phyloP scores from a whole-genome alignment of 2,113 vertebrate genomes.

The Eudyptes chrysolophus region DNA sequence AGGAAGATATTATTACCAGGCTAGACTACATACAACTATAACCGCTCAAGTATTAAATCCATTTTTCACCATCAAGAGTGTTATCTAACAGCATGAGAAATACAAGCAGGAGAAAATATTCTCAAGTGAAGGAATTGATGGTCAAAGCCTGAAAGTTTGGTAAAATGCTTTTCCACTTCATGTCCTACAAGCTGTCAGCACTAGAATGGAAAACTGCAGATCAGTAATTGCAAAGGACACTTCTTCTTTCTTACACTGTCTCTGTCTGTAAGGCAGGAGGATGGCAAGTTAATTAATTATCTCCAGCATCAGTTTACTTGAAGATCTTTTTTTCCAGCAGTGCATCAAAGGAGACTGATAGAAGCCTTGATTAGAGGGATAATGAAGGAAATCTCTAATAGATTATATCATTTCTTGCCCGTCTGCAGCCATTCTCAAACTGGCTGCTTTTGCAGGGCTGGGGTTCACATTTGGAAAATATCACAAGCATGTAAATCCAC shows the following conservation, averaged over 20 bases:
- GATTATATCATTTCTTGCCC: slow-evolving; percentile 68
- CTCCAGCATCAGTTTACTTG: slow-evolving; percentile 71
- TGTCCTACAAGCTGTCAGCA: slow-evolving; percentile 55
- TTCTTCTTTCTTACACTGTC: slow-evolving; percentile 45
- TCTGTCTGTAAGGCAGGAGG: slow-evolving; percentile 55
- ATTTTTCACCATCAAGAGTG: slow-evolving; percentile 30
- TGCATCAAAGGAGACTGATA: slow-evolving; percentile 69
- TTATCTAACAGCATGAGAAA: not conserved
- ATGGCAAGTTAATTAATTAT: slow-evolving; percentile 75
- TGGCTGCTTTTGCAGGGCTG: slow-evolving; percentile 15
- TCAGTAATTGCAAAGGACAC: slow-evolving; percentile 71
- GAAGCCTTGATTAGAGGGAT: slow-evolving; percentile 71
- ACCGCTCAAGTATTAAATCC: slow-evolving; percentile 26
- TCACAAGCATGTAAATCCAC: slow-evolving; percentile 59
- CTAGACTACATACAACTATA: not conserved
- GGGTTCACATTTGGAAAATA: slow-evolving; percentile 43
- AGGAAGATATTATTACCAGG: not conserved
- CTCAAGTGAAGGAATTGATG: slow-evolving; percentile 27
- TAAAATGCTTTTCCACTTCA: slow-evolving; percentile 58
- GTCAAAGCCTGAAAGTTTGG: slow-evolving; percentile 44
- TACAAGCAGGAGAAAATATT: slow-evolving; percentile 13
- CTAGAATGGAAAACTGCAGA: slow-evolving; percentile 29
- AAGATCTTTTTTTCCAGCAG: slow-evolving; percentile 66
- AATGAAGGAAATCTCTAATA: slow-evolving; percentile 74
- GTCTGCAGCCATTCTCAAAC: slow-evolving; percentile 53